Percentiles rank a stretch among this genome's conserved stretches.
Conservation (phyloP, 2,888 invertebrate genomes). For the Aphelenchoides bicaudatus region DNA sequence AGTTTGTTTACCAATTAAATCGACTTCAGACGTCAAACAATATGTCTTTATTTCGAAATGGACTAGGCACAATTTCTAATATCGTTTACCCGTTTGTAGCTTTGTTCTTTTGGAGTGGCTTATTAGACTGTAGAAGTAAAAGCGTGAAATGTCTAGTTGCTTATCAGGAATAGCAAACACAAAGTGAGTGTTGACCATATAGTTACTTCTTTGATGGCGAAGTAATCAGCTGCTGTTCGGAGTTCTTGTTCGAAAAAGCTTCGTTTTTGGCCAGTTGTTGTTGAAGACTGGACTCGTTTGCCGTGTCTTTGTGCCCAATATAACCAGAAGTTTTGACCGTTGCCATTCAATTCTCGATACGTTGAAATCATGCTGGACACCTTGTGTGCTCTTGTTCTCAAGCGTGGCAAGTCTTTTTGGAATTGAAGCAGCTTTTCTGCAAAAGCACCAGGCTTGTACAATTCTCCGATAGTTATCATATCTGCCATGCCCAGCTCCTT, state of each 20-base stretch:
- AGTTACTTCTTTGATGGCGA: not conserved
- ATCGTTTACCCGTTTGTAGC: no score
- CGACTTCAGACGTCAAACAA: no score
- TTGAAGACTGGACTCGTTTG: not conserved
- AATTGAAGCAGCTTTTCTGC: constrained; percentile 27
- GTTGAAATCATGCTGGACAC: constrained; percentile 39
- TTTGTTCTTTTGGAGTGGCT: not conserved
- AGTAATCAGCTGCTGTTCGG: not conserved
- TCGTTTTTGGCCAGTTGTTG: not conserved
- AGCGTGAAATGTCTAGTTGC: no score
- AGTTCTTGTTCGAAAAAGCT: constrained; percentile 2
- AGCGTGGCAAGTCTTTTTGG: constrained; percentile 34
- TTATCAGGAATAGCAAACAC: no score
- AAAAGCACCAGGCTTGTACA: not conserved
- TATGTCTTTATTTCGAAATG: no score
- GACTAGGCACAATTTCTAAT: no score
- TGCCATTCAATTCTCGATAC: constrained; percentile 35
- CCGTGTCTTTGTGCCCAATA: constrained; percentile 45
- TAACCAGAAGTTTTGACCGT: constrained; percentile 49
- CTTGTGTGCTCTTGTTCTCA: constrained; percentile 14
- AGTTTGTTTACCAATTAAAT: no score
- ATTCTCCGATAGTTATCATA: constrained; percentile 37
- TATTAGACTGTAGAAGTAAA: not conserved
- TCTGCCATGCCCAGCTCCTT: constrained; percentile 47
- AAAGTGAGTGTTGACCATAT: no score